Evolutionary conservation across 2,888 invertebrate genomes (phyloP), one percentile per base, ranked within the genome.

Genomic region (Adelognathus sp.): DNA sequence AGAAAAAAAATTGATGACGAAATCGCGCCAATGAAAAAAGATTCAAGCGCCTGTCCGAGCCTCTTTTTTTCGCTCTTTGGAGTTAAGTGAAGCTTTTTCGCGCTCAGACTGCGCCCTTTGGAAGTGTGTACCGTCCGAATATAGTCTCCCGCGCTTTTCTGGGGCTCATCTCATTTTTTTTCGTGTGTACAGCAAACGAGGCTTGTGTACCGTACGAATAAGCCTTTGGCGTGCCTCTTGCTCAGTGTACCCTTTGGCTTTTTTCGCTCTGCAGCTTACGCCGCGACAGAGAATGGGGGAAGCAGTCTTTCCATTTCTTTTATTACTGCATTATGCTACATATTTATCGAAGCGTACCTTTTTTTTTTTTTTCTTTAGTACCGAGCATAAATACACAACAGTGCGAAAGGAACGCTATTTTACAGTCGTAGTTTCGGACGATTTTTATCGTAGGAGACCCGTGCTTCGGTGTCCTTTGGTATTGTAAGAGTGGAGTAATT

Each of bases 61-160:
- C 41, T n/a, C 61, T 61, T 75, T 75, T 69, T 31, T 41, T 63
- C 41, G 67, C 54, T 14, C 18, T 27, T 52, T 27, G 63, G 63
- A 50, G 71, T 75, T 24, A 71, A 79, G 79, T 77, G 60, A 54
- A 63, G 75, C 61, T 60, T 46, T 64, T 44, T 46, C 44, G 36
- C 50, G 63, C 70, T 52, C n/a, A 54, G 31, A n/a, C 56, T 21
- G 41, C 64, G 60, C 52, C 70, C 60, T 78, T 74, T 79, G 24
- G 74, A 74, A 70, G 60, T 16, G 66, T 79, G 52, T 79, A 61
- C 74, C 61, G 60, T 71, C 74, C 66, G 79, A 75, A 79, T 79
- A 79, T 79, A 79, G 69, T 73, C 73, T 69, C 74, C 14, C 46
- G 46, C 21, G 46, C 74, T 74, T 73, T 67, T 66, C 46, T 70